A percentile compares a stretch with the other conserved stretches of the same genome.
Conservation (phyloP, 1,140 invertebrate species). For the Drosophila malerkotliana region DNA sequence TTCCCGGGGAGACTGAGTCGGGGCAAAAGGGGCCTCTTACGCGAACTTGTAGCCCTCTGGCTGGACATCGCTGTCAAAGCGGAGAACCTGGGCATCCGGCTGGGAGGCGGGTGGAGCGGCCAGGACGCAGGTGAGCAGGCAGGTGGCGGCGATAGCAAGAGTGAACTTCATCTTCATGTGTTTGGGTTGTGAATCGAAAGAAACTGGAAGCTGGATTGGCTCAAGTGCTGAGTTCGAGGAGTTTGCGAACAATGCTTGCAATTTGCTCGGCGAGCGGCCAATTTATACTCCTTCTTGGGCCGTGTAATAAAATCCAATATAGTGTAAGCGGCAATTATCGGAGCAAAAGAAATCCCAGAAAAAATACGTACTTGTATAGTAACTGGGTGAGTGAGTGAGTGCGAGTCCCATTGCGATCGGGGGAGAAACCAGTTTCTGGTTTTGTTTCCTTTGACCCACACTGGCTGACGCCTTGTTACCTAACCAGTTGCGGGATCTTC, state of each 20-base stretch:
- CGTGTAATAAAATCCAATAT: constrained; percentile 20
- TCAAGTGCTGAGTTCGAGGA: constrained; percentile 59
- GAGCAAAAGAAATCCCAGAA: constrained; percentile 25
- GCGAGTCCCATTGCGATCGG: constrained; percentile 1
- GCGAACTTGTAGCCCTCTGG: constrained; percentile 69
- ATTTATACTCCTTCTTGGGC: constrained; percentile 67
- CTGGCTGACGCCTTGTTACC: constrained; percentile 24
- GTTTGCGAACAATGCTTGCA: constrained; percentile 65
- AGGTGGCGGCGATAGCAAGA: constrained; percentile 34
- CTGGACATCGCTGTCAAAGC: constrained; percentile 68
- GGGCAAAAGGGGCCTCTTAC: constrained; percentile 37
- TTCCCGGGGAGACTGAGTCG: constrained; percentile 1
- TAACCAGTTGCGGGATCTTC: constrained; percentile 38
- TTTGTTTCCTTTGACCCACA: constrained; percentile 53
- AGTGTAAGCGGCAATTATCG: constrained; percentile 38
- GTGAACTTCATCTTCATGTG: constrained; percentile 54
- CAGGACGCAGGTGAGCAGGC: constrained; percentile 38
- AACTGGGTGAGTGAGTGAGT: constrained; percentile 22
- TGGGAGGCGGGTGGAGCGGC: constrained; percentile 51
- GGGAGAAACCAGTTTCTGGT: constrained; percentile 42
- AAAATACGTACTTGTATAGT: constrained; percentile 17
- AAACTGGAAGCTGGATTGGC: constrained; percentile 4
- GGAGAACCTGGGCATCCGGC: constrained; percentile 60
- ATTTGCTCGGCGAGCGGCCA: constrained; percentile 41
- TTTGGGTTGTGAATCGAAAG: too few species aligned